Evolutionary conservation across 2,888 invertebrate genomes (phyloP).

Genomic region (Zygaena filipendulae): DNA sequence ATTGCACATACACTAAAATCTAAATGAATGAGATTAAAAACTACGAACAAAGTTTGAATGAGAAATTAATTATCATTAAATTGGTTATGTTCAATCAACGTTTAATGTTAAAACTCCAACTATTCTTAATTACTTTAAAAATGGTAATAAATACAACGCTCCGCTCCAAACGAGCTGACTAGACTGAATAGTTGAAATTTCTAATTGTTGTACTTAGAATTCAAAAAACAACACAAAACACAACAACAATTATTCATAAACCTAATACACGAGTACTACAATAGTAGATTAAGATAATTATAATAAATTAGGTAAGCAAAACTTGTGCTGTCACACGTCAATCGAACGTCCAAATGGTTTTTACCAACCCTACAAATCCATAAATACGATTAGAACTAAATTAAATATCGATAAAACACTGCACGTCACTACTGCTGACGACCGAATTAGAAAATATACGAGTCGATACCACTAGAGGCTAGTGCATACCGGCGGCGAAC

Average conservation of each 20-base stretch:
- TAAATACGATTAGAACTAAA: constrained; percentile 30
- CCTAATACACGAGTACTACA: constrained; percentile 42
- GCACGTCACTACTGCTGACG: constrained; percentile 18
- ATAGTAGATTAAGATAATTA: constrained; percentile 25
- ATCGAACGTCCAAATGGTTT: constrained; percentile 23
- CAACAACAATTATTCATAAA: constrained; percentile 54
- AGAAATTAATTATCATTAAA: constrained; percentile 43
- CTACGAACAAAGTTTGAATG: constrained; percentile 44
- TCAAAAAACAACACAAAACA: constrained; percentile 53
- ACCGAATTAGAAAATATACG: too few species aligned
- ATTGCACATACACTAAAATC: constrained; percentile 61
- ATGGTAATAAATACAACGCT: constrained; percentile 20
- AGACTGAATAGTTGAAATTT: constrained; percentile 38
- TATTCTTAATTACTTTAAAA: constrained; percentile 16
- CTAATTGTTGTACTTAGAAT: constrained; percentile 37
- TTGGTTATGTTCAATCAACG: constrained; percentile 34
- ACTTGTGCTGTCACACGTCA: constrained; percentile 45
- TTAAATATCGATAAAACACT: constrained; percentile 22
- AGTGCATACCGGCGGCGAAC: too few species aligned
- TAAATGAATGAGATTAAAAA: constrained; percentile 47
- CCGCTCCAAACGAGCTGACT: constrained; percentile 28
- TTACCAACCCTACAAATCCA: constrained; percentile 25
- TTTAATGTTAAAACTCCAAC: constrained; percentile 31
- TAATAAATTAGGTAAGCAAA: constrained; percentile 42
- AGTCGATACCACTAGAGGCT: too few species aligned